These are phyloP conservation scores for Pampusana beccarii DNA, from an alignment of 2,113 vertebrate species.

Conservation along the genomic window DNA sequence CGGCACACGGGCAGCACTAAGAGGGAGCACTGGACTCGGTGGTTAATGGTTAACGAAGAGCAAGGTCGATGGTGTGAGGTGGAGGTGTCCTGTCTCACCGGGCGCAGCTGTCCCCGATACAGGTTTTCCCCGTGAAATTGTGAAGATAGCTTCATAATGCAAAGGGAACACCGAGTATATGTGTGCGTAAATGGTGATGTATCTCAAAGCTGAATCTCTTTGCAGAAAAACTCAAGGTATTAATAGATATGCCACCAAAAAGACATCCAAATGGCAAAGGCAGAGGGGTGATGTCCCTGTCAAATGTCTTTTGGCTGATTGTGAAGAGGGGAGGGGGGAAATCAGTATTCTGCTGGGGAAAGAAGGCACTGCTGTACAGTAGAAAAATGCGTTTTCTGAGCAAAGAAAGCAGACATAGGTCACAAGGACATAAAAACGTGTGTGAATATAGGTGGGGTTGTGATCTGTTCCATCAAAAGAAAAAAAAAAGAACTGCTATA, in stretches of 20 bases:
- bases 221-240: not conserved
- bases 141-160: not conserved
- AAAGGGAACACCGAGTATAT: not conserved
- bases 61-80: not conserved
- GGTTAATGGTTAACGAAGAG: not conserved
- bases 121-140: not conserved
- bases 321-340: not conserved
- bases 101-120: not conserved
- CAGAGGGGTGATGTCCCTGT: not conserved
- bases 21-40: rapidly evolving
- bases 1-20: rapidly evolving
- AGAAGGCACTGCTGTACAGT: not conserved
- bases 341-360: not conserved
- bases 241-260: no score
- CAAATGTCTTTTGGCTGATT: not conserved
- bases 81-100: rapidly evolving
- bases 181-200: rapidly evolving
- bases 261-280: not conserved
- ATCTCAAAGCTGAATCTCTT: not conserved
- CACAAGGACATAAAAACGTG: not conserved
- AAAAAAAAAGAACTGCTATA: not conserved
- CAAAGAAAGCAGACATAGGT: rapidly evolving
- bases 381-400: not conserved
- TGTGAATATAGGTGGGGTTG: not conserved
- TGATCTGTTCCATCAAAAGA: not conserved